Evolutionary conservation across 1,140 invertebrate genomes (phyloP), one percentile per base, ranked within the genome.

Genomic region (Eriosoma lanigerum): DNA sequence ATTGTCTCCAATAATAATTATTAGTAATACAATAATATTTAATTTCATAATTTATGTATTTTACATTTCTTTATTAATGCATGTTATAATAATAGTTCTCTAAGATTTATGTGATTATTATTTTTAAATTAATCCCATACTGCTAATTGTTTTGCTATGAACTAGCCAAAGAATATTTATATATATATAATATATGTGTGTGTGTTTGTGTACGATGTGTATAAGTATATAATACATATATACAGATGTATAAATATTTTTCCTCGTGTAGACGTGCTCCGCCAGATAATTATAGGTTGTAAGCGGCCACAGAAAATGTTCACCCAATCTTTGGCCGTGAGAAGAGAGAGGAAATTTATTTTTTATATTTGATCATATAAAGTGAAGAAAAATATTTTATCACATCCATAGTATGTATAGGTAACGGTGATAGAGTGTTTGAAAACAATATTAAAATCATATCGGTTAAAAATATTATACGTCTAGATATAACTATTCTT

Each of bases 271-370:
- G 75, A 78, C 75, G 75, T 78, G 75, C 75, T 78, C 38, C 44
- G 75, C 46, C 38, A 48, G 75, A 78, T 78, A 78, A 78, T 78
- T 78, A 78, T 78, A 78, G 75, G 75, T 78, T 78, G 54, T 78
- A 29, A 5, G 38, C 75, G 44, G 75, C 75, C 75, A 78, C 75
- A 78, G 56, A 78, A 76, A 46, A 78, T 78, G 75, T 78, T 78
- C 75, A 60, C 75, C 75, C 75, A 78, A 78, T 78, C 75, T 78
- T 78, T 78, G 75, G 75, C 75, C 75, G 75, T 78, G 75, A 78
- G 75, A 78, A 78, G 75, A 78, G 75, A 78, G 75, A 78, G 75
- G 54, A 78, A 38, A 78, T 56, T 62, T 78, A 68, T 78, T 78
- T 78, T 78, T 78, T 62, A 21, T 78, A 78, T 78, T 78, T 60